Evolutionary conservation across 2,113 vertebrate species (phyloP).

Genomic region (Hemicordylus capensis): DNA sequence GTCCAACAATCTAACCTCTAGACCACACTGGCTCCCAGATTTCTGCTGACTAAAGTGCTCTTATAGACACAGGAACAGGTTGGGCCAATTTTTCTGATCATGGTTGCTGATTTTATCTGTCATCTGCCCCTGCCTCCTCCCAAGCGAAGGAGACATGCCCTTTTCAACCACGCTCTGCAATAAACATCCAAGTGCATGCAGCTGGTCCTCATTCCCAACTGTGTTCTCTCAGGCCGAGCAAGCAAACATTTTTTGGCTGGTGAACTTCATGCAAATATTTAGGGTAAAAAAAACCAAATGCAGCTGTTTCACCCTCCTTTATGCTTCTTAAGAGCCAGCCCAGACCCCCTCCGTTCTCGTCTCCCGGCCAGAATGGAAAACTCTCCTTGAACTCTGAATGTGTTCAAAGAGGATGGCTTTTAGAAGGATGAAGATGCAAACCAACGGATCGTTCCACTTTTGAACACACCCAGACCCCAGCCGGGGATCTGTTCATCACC

Average conservation of each 20-base stretch:
- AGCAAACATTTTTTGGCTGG: conserved; percentile 48
- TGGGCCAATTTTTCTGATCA: no score
- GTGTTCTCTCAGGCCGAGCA: conserved; percentile 45
- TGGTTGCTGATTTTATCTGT: no score
- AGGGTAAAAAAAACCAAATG: conserved; percentile 55
- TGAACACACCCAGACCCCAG: not conserved
- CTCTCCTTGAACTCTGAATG: conserved; percentile 44
- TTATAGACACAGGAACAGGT: no score
- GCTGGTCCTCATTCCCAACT: conserved; percentile 69
- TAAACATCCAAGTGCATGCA: conserved; percentile 66
- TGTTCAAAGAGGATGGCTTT: conserved; percentile 14
- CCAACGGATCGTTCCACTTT: not conserved
- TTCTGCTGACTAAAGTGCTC: no score
- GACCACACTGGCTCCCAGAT: no score
- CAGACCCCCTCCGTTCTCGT: conserved; percentile 32
- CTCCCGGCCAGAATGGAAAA: conserved; percentile 56
- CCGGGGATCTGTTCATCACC: not conserved
- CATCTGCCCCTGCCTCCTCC: no score
- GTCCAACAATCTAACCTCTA: no score
- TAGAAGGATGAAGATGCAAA: not conserved
- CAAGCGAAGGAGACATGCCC: no score
- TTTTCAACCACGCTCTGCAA: conserved; percentile 46
- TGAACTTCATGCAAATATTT: conserved; percentile 69
- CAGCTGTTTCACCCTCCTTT: conserved; percentile 69
- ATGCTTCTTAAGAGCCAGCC: conserved; percentile 66